Conservation (phyloP, 2,888 invertebrate genomes). For the Luperina nickerlii region DNA sequence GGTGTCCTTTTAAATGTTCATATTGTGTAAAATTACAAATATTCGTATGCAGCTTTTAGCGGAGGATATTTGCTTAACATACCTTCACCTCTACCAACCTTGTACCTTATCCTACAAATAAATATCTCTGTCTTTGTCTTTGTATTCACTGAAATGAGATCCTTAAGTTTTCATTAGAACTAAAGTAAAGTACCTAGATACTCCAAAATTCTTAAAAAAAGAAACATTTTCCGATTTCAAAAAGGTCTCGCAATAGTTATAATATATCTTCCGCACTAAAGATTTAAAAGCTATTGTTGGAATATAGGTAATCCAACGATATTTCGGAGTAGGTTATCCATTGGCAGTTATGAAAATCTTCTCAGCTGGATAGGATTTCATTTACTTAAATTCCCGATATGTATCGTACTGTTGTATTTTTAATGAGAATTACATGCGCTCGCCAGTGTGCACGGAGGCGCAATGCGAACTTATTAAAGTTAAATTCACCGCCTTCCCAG, state of each 20-base stretch:
- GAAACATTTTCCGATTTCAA: background rate
- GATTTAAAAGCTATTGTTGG: constrained; percentile 7
- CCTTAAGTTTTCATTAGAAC: background rate
- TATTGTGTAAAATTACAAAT: background rate
- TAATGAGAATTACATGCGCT: constrained; percentile 70
- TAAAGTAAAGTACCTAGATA: too few relatives aligned
- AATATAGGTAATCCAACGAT: constrained; percentile 9
- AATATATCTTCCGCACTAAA: background rate
- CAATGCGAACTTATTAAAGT: constrained; percentile 86
- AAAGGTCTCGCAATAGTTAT: background rate
- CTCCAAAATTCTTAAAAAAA: background rate
- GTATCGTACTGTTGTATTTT: constrained; percentile 70
- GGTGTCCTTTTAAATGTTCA: background rate
- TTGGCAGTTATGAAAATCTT: constrained; percentile 29
- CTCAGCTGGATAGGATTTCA: constrained; percentile 31
- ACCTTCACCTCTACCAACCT: background rate
- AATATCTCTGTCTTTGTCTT: background rate
- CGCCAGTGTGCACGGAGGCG: constrained; percentile 72
- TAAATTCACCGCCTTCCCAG: constrained; percentile 77
- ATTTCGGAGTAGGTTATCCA: background rate
- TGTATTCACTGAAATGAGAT: background rate
- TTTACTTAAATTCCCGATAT: constrained; percentile 60
- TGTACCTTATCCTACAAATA: background rate
- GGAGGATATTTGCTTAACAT: too few relatives aligned
- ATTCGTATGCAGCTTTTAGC: too few relatives aligned